Base-by-base conservation (phyloP, 2,888 invertebrate species). In the Acrobasis consociella region DNA sequence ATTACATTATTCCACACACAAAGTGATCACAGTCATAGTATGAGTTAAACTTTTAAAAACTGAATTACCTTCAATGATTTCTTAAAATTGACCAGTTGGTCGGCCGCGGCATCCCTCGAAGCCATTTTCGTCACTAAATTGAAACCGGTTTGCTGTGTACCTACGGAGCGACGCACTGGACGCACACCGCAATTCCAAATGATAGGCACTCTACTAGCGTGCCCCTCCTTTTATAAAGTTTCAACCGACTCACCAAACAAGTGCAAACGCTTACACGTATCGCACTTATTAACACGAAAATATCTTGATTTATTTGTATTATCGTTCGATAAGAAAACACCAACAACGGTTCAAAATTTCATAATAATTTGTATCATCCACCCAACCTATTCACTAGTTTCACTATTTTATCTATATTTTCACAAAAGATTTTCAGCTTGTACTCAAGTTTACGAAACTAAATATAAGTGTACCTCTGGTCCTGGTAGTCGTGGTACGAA, bases 1-100 rank as follows among this genome's bases (percentile, higher is more conserved):
- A 58, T 22, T 46, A 56, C 42, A 15, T 31, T 9, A 51, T 11
- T 46, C 11, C n/a, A 11, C 46, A 46, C 46, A 42, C 42, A 11
- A 42, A 42, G 1, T 42, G 10, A 55, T 37, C 15, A 46, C 42
- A 60, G 11, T 9, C 9, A 46, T 52, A 56, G 55, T 42, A 22
- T 22, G 22, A 22, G 3, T 1, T 22, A 16, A 52, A 13, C 38
- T 16, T 7, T 58, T 1, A 13, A n/a, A 9, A 49, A 46, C 15
- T 58, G 22, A 53, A 11, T 11, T 86, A 95, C 95, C 94, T 94
- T 94, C 53, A 93, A 76, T 56, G 80, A 77, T 73, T 94, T 94
- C 81, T 94, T 95, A 83, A 89, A 95, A 68, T 93, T 89, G 69
- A 92, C 89, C 62, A 96, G 90, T 82, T 96, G 95, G 71, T 95